Evolutionary conservation across 2,888 invertebrate genomes (phyloP), one percentile per base, ranked within the genome.

Genomic region (Drosophila falleni): DNA sequence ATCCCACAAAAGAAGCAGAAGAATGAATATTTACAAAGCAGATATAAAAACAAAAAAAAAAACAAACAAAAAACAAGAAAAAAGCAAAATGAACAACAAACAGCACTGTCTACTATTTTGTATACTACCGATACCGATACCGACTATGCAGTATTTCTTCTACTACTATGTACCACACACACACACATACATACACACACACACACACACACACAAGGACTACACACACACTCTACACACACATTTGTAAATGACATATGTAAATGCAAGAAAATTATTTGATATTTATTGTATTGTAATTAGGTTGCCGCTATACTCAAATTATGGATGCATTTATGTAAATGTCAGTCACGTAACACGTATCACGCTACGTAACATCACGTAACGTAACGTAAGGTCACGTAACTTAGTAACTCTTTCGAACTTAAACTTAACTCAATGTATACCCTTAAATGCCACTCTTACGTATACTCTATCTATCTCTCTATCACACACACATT

Each of bases 261-360:
- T 84, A 83, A 83, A 84, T 86, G 83, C 87, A 84, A 76, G 65
- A 42, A 72, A 78, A 79, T 86, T 79, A 81, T 84, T 84, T 83
- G 60, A 83, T 84, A 83, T 83, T 83, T 84, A 86, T 84, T 80
- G 71, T 83, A 83, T 73, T 87, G 84, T 81, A 85, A 86, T 81
- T 87, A 87, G 84, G 84, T 87, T 87, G 84, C 84, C 87, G 87
- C 84, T 87, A 85, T 84, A 85, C 84, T 85, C 84, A 85, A 85
- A 87, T 80, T 87, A 73, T 87, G 78, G 64, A 84, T 85, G 84
- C 84, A 85, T 85, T 85, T 85, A 85, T 76, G 77, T 77, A 76
- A 76, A 77, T 77, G 77, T 77, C 77, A 63, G 56, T 65, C 66
- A 62, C 65, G 56, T 72, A 72, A 56, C 56, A 35, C 39, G 76